A percentile compares a stretch with the other conserved stretches of the same genome.
phyloP scores from a whole-genome alignment of 2,888 invertebrate species.

The Siphonodentalium dalli region DNA sequence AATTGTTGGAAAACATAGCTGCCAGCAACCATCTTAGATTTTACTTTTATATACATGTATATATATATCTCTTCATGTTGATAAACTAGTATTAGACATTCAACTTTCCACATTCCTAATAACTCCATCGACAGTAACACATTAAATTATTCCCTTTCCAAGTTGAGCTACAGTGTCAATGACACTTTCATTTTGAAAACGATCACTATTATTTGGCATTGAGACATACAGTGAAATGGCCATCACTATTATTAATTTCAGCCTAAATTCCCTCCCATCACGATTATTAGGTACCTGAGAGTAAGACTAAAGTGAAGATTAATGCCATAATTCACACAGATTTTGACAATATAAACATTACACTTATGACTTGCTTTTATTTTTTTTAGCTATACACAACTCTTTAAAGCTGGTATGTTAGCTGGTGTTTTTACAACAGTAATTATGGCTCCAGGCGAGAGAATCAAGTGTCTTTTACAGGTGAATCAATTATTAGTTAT shows the following conservation, averaged over 20 bases:
- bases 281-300: background rate
- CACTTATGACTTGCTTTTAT: background rate
- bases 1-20: too few species aligned
- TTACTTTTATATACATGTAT: too few species aligned
- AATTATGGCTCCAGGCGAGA: constrained; percentile 98
- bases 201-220: background rate
- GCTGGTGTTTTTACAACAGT: constrained; percentile 97
- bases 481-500: constrained; percentile 49
- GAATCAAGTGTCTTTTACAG: constrained; percentile 97
- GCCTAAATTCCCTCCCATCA: background rate
- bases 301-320: too few species aligned
- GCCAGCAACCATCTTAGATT: too few species aligned
- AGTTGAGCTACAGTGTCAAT: too few species aligned
- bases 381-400: constrained; percentile 73
- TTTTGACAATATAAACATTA: background rate
- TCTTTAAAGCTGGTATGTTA: constrained; percentile 93
- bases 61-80: too few species aligned
- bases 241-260: background rate
- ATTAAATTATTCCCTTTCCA: too few species aligned
- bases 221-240: background rate
- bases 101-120: too few species aligned
- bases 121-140: too few species aligned
- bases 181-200: too few species aligned
- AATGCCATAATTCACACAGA: too few species aligned
- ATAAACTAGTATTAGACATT: too few species aligned